These are phyloP conservation scores for Scolopax bukidnonensis DNA, from an alignment of 2,797 vertebrate species.

Conservation along the genomic window DNA sequence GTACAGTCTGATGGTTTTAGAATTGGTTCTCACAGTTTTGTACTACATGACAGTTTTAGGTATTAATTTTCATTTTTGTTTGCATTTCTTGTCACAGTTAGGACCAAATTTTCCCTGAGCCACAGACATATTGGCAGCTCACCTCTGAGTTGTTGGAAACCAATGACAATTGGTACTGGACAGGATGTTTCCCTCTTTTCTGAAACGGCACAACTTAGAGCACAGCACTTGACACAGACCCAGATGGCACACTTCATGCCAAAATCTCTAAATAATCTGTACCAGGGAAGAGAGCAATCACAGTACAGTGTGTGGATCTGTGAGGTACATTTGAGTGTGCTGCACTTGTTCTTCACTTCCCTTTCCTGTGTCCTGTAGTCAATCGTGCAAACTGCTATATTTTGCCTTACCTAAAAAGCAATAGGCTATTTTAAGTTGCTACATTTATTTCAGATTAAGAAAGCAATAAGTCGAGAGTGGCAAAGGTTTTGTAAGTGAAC, in stretches of 20 bases:
- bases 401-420: background rate
- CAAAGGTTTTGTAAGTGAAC: conserved; percentile 27
- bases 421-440: background rate
- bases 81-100: background rate
- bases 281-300: background rate
- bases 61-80: conserved; percentile 33
- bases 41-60: background rate
- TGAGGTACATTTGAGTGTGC: background rate
- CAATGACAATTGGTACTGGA: background rate
- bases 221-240: background rate
- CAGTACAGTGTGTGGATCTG: accelerated
- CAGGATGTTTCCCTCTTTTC: background rate
- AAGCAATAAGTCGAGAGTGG: conserved; percentile 30
- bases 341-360: background rate
- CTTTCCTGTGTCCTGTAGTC: background rate
- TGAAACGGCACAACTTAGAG: background rate
- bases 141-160: background rate
- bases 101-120: background rate
- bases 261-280: background rate
- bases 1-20: background rate
- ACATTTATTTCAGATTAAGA: conserved; percentile 30
- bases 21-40: background rate
- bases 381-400: background rate
- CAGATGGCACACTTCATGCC: background rate
- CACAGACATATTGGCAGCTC: background rate